A percentile compares a stretch with the other conserved stretches of the same genome.
phyloP scores from a whole-genome alignment of 2,888 invertebrate species.

The Cantharis nigra region DNA sequence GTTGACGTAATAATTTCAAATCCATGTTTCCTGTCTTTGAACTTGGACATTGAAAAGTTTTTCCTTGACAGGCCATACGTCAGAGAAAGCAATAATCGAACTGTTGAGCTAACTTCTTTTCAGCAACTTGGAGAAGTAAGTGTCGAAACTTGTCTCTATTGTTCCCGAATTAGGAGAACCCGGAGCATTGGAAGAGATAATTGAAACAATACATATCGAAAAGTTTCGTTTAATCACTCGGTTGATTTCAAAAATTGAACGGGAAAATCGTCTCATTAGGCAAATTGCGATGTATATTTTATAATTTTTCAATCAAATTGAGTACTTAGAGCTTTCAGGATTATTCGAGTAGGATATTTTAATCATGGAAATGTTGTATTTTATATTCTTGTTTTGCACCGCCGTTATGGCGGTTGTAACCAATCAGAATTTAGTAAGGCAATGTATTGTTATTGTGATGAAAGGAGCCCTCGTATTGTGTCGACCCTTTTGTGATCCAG shows the following conservation, averaged over 20 bases:
- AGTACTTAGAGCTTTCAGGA: neutral
- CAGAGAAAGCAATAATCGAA: neutral
- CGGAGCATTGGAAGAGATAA: neutral
- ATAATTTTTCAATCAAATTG: neutral
- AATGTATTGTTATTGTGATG: constrained; percentile 48
- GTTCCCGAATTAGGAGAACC: neutral
- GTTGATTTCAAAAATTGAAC: neutral
- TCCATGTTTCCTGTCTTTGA: neutral
- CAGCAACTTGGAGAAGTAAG: neutral
- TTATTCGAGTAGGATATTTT: neutral
- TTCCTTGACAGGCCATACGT: neutral
- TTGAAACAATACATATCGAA: neutral
- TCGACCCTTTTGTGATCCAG: constrained; percentile 45
- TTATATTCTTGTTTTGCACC: constrained; percentile 43
- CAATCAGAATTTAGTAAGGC: constrained; percentile 45
- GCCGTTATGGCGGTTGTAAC: constrained; percentile 44
- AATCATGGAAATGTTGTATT: constrained; percentile 30
- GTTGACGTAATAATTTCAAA: neutral
- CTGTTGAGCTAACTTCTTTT: neutral
- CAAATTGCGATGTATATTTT: neutral
- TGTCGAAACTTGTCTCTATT: neutral
- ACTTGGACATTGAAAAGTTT: neutral
- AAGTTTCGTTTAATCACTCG: neutral
- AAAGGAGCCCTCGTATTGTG: constrained; percentile 46
- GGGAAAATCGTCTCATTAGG: neutral